Evolutionary conservation across 2,888 invertebrate genomes (phyloP), one percentile per base, ranked within the genome.

Genomic region (Thymelicus acteon): DNA sequence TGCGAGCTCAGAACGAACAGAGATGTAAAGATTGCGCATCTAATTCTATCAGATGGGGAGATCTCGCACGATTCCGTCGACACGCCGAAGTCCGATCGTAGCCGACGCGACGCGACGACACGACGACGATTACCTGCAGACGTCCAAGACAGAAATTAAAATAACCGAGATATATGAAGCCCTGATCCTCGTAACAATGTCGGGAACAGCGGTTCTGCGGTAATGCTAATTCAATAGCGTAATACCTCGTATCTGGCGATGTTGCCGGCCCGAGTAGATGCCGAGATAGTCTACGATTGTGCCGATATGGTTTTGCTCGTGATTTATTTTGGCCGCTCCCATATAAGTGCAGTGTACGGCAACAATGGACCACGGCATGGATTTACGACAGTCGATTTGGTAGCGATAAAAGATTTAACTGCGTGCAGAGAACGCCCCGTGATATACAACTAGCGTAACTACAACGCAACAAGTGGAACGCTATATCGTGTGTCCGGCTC

Each of bases 191-290:
- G 76, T 79, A 81, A 85, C 87, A 84, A 89, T 87, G 90, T 88
- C 85, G 82, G 78, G 84, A 88, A 90, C 90, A 91, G 85, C 81
- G 87, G 87, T 91, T 90, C 90, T 91, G 85, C 81, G 87, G 87
- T 91, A 89, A 90, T 92, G 91, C 92, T 93, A 93, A 93, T 92
- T 92, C 91, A 90, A 91, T 89, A 88, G 88, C 88, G 90, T 90
- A 92, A 91, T 91, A 91, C 87, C 85, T 82, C 82, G 85, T 88
- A 91, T 90, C 89, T 77, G 72, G 80, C 83, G 85, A 82, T 84
- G 83, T 85, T 84, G 84, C 84, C 82, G 63, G 58, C 37, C 83
- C 85, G 84, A 80, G 86, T 74, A 85, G 86, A 87, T 88, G 85
- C 90, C 80, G 79, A 70, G 70, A 91, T 92, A 90, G 86, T 86